Conservation (phyloP, 2,797 vertebrate species). For the Oceanodroma leucorhoa region DNA sequence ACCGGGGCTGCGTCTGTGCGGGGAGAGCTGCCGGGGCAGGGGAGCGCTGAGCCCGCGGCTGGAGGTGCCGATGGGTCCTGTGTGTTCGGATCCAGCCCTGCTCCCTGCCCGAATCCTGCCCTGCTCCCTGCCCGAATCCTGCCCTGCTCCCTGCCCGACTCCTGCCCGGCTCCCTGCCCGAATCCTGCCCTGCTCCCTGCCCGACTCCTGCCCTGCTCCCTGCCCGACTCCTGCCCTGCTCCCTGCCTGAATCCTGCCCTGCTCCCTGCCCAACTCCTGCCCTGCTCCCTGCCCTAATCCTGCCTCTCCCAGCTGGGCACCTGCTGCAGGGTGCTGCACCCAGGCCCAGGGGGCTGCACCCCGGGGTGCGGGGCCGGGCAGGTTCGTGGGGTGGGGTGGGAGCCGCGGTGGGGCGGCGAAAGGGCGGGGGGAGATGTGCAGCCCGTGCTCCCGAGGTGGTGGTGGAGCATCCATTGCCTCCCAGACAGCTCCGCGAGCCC, state of each 20-base stretch:
- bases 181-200: neutral
- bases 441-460: accelerated
- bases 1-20: neutral
- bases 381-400: neutral
- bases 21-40: neutral
- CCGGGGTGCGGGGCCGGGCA: neutral
- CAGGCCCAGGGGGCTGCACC: neutral
- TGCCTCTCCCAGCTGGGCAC: neutral
- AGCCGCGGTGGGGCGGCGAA: accelerated
- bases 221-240: neutral
- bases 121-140: accelerated
- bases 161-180: neutral
- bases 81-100: neutral
- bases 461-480: neutral
- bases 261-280: neutral
- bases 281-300: neutral
- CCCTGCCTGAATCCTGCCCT: neutral
- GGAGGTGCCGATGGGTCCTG: neutral
- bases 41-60: neutral
- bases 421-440: neutral
- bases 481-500: neutral
- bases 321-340: neutral
- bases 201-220: neutral
- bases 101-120: neutral
- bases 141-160: neutral